Base-by-base conservation (phyloP, 2,888 invertebrate species). In the Aleiodes alternator region DNA sequence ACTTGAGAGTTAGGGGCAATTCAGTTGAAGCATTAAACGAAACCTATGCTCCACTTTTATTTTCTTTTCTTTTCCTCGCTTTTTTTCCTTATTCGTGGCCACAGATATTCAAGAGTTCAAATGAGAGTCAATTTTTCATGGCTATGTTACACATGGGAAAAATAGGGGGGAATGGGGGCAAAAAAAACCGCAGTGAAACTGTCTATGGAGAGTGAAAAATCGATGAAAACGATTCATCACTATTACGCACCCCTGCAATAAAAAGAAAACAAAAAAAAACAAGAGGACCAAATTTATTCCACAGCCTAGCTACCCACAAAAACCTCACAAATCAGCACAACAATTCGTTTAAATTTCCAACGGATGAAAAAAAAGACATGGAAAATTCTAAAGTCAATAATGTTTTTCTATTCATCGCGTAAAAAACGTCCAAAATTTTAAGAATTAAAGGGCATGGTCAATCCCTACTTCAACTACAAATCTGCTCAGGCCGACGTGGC, bases 71-170 rank as follows among this genome's bases (percentile, higher is more conserved):
- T 64, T 61, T 43, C 9, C 16, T 48, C 43, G 9, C 16, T 64
- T 43, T 23, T 16, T 64, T 64, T 64, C n/a, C 64, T 16, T 38
- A 8, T 9, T 43, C 43, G 48, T 48, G 64, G 64, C 43, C 64
- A 64, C 64, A 64, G 12, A 16, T 43, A 64, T 64, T 64, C 64
- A 64, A 64, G 64, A 64, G 64, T 48, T 64, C 43, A 64, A 64
- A 64, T 64, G 64, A 43, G 14, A 48, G 23, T 43, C 64, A 64
- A 64, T 64, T 64, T 64, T 64, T 64, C 64, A 64, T 64, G 14
- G 23, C 64, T 14, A 64, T 48, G 64, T 64, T 64, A 48, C 64
- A 64, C 43, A 7, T 9, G 16, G 29, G 64, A 48, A 23, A 48
- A 43, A 14, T n/a, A 14, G 3, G 1, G 43, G 23, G 38, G 31